phyloP scores from a whole-genome alignment of 2,888 invertebrate genomes.

The Halictus quadricinctus region DNA sequence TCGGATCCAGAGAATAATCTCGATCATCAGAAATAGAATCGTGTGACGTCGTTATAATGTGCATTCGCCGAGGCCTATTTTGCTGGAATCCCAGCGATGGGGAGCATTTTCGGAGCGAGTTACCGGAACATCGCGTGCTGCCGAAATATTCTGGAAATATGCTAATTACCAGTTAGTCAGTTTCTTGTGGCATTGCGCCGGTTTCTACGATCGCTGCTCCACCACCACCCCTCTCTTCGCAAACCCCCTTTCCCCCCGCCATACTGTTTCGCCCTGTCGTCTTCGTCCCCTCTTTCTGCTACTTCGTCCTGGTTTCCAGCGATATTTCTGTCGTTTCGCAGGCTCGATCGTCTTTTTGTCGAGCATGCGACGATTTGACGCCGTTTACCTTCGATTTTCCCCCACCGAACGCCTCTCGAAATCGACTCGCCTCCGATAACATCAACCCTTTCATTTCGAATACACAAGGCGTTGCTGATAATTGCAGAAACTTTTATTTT shows the following conservation, averaged over 20 bases:
- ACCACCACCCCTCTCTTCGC: background rate
- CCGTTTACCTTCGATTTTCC: constrained; percentile 10
- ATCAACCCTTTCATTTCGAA: background rate
- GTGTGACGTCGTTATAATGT: constrained; percentile 36
- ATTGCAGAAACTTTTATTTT: background rate
- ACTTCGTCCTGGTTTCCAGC: constrained; percentile 56
- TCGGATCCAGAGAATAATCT: constrained; percentile 12
- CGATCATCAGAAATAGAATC: constrained; percentile 29
- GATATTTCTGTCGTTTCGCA: constrained; percentile 40
- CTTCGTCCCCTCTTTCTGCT: constrained; percentile 6
- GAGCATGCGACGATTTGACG: constrained; percentile 58
- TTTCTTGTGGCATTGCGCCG: constrained; percentile 72
- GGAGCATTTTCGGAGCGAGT: constrained; percentile 60
- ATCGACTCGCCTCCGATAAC: background rate
- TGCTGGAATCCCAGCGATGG: constrained; percentile 63
- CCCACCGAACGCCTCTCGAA: background rate
- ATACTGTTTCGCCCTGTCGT: background rate
- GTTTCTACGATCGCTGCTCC: constrained; percentile 62
- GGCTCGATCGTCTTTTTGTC: constrained; percentile 37
- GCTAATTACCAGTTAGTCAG: constrained; percentile 74
- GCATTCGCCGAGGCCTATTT: constrained; percentile 45
- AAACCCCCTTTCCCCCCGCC: background rate
- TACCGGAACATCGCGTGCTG: constrained; percentile 75
- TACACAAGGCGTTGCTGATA: background rate
- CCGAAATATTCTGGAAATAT: constrained; percentile 77